These are phyloP conservation scores for Apodemus agrarius DNA, from an alignment of 2,797 vertebrate genomes.

Conservation along the genomic window DNA sequence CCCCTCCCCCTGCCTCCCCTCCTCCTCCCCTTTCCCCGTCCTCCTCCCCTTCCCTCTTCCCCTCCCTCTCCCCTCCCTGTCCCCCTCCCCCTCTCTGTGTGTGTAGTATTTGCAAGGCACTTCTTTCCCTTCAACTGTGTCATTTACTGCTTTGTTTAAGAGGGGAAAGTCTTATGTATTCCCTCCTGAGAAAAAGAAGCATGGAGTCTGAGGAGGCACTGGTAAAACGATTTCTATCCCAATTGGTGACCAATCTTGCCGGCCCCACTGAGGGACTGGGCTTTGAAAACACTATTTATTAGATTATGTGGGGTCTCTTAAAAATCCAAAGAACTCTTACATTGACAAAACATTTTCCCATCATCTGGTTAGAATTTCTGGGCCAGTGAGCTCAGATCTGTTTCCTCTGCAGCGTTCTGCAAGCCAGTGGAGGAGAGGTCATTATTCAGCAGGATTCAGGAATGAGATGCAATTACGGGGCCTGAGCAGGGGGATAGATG, in stretches of 20 bases:
- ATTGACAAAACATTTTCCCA: slow-evolving; percentile 85
- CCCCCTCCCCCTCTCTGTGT: not conserved
- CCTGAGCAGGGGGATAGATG: slow-evolving; percentile 86
- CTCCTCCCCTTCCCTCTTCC: not conserved
- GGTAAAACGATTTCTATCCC: not conserved
- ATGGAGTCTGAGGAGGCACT: not conserved
- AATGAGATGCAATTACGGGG: slow-evolving; percentile 92
- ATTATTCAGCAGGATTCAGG: slow-evolving; percentile 89
- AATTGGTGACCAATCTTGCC: slow-evolving; percentile 69
- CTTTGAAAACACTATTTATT: slow-evolving; percentile 83
- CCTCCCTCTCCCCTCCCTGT: no score
- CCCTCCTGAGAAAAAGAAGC: slow-evolving; percentile 77
- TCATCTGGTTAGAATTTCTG: slow-evolving; percentile 89
- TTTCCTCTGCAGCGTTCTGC: slow-evolving; percentile 88
- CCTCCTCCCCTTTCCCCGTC: no score
- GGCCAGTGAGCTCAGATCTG: slow-evolving; percentile 84
- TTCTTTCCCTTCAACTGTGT: slow-evolving; percentile 31
- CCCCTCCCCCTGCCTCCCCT: not conserved
- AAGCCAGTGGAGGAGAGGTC: slow-evolving; percentile 84
- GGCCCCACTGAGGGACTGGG: slow-evolving; percentile 72
- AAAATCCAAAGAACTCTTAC: slow-evolving; percentile 83
- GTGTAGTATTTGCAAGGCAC: slow-evolving; percentile 46
- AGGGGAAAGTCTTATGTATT: slow-evolving; percentile 70
- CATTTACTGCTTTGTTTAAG: slow-evolving; percentile 76
- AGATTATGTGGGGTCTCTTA: slow-evolving; percentile 79